Conservation (phyloP, 1,140 invertebrate genomes). For the Hesperophylax magnus region DNA sequence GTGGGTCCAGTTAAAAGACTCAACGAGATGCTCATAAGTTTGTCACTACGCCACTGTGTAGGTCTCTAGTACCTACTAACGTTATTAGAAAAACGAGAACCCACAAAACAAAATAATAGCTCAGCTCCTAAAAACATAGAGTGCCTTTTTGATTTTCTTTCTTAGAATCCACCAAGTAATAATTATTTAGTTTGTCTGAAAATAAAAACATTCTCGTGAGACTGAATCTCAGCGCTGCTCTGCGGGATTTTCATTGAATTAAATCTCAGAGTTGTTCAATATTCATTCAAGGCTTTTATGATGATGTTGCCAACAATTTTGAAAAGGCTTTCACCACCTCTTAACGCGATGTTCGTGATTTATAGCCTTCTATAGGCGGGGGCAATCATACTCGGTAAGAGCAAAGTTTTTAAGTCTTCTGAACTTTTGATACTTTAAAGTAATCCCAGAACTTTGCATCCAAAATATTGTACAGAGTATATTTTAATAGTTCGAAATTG, state of each 20-base stretch:
- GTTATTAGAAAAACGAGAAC: too few species aligned
- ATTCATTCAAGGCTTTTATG: constrained; percentile 37
- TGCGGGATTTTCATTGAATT: constrained; percentile 4
- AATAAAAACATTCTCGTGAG: too few species aligned
- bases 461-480: constrained; percentile 37
- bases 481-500: constrained; percentile 39
- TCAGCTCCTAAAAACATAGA: too few species aligned
- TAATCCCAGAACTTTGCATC: constrained; percentile 45
- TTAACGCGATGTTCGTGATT: constrained; percentile 54
- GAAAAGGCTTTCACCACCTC: constrained; percentile 40
- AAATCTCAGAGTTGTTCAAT: constrained; percentile 22
- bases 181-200: too few species aligned
- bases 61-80: too few species aligned
- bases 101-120: too few species aligned
- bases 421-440: constrained; percentile 54
- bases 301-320: constrained; percentile 36
- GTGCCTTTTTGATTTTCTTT: too few species aligned
- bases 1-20: too few species aligned
- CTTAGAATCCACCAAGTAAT: too few species aligned
- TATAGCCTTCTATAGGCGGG: constrained; percentile 49
- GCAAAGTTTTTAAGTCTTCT: constrained; percentile 56
- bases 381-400: constrained; percentile 56
- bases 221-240: too few species aligned
- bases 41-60: too few species aligned
- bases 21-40: too few species aligned